These are phyloP conservation scores for Leucopsar rothschildi DNA, from an alignment of 2,113 vertebrate species.

Conservation along the genomic window DNA sequence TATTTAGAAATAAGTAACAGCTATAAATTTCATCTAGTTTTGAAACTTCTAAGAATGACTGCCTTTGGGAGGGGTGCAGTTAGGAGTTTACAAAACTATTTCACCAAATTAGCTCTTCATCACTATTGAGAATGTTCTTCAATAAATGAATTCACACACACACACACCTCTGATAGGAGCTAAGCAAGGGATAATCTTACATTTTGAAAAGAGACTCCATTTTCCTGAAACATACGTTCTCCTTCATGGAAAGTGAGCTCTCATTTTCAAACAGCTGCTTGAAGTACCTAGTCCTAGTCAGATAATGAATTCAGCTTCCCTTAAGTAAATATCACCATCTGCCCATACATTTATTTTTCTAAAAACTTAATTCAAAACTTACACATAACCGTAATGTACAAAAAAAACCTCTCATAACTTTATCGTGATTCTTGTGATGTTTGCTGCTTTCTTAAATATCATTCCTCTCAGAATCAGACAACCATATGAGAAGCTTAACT, in stretches of 20 bases:
- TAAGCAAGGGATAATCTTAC: not conserved
- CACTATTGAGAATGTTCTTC: not conserved
- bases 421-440: not conserved
- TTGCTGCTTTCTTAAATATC: not conserved
- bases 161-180: not conserved
- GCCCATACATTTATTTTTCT: conserved; percentile 28
- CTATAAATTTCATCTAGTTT: not conserved
- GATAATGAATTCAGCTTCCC: conserved; percentile 53
- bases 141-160: not conserved
- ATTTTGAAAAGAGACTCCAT: not conserved
- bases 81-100: not conserved
- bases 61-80: not conserved
- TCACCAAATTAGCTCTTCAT: not conserved
- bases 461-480: not conserved
- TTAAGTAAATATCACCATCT: conserved; percentile 63
- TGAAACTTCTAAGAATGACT: not conserved
- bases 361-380: conserved; percentile 32
- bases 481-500: not conserved
- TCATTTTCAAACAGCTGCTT: conserved; percentile 54
- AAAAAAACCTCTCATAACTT: not conserved
- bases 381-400: not conserved
- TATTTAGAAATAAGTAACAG: not conserved
- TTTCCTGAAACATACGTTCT: conserved; percentile 35
- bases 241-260: conserved; percentile 20
- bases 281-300: conserved; percentile 34